Evolutionary conservation across 2,113 vertebrate genomes (phyloP), one percentile per base, ranked within the genome.

Genomic region (Scatophagus argus): DNA sequence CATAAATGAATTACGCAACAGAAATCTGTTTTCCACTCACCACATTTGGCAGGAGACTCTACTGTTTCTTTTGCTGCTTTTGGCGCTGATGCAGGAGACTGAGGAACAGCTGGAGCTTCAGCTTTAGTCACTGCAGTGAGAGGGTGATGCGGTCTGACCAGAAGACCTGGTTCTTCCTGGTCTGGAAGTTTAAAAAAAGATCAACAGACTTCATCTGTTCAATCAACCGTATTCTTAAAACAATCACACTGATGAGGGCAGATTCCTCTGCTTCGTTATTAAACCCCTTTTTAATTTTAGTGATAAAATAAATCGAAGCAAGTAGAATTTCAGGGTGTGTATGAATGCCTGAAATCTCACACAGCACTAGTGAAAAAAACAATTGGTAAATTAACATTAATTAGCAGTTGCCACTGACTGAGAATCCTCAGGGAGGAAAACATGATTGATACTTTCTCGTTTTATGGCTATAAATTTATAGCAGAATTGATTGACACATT

Each of bases 71-170:
- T 77, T 0, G 71, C 0, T 10, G 52, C 12, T 47, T 46, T 76
- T 34, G 39, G 21, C 3, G 11, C 41, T 0, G 61, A 47, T 17
- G 69, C 51, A 0, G 80, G 29, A 63, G 58, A n/a, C 44, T 55
- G 81, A 44, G 55, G 55, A 23, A 11, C 29, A 17, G 65, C 31
- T n/a, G 78, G 31, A 46, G 61, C 72, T 2, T 91, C 89, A 0
- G 49, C 1, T 59, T 74, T 89, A 1, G 60, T 82, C 56, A 70
- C 4, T 0, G 83, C 84, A 21, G 83, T 81, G 43, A 87, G 75
- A 14, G 82, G 84, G 1, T 60, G 51, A 54, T 81, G 81, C 3
- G 69, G 84, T 79, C 78, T 79, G 41, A 43, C 47, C 39, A n/a
- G 49, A 59, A 12, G 56, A 32, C 19, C 51, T 1, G 74, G 25